These are phyloP conservation scores for Anneissia japonica DNA, from an alignment of 35 echinoderm and acorn worm species.

Conservation along the genomic window DNA sequence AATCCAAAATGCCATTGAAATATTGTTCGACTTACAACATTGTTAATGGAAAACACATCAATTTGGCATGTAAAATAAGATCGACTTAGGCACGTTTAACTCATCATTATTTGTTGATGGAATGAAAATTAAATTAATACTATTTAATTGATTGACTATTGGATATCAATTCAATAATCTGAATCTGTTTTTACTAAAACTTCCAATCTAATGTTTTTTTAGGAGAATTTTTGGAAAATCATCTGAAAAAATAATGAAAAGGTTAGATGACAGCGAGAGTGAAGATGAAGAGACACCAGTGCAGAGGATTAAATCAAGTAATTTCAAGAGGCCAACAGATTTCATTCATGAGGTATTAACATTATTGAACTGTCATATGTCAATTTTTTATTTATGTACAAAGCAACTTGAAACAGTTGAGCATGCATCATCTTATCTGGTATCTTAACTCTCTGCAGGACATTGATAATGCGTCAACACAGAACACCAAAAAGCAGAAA, in stretches of 20 bases:
- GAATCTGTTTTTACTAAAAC: background rate
- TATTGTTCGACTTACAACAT: too few species aligned
- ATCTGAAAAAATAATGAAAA: conserved; percentile 45
- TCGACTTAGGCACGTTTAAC: background rate
- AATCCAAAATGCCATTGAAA: too few species aligned
- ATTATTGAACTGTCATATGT: background rate
- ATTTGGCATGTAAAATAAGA: background rate
- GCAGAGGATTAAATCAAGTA: background rate
- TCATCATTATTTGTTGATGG: background rate
- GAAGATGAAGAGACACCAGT: conserved; percentile 39
- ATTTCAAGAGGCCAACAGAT: conserved; percentile 52
- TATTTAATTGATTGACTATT: too few species aligned
- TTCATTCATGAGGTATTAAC: conserved; percentile 55
- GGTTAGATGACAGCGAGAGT: conserved; percentile 23
- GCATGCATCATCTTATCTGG: background rate
- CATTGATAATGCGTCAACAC: background rate
- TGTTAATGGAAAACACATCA: background rate
- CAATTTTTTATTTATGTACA: background rate
- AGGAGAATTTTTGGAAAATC: conserved; percentile 75
- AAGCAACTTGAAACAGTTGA: too few species aligned
- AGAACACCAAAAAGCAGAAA: background rate
- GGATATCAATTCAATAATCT: too few species aligned
- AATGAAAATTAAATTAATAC: background rate
- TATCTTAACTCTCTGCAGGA: conserved; percentile 1
- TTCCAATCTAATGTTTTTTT: background rate